A percentile compares a stretch with the other conserved stretches of the same genome.
phyloP scores from a whole-genome alignment of 2,113 vertebrate genomes.

The Psammodynastes pulverulentus region DNA sequence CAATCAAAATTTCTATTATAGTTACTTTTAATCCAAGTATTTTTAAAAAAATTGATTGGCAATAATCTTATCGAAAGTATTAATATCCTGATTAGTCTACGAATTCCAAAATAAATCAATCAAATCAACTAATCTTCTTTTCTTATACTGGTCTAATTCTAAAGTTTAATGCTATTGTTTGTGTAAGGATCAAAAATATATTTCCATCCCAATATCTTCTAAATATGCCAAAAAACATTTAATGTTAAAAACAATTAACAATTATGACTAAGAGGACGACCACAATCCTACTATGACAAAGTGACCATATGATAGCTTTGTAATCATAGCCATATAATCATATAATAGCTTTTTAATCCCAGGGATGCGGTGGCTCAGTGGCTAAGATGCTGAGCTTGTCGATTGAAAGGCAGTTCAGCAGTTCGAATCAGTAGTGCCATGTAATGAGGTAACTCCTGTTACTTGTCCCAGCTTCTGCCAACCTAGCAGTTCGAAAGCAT shows the following conservation, averaged over 20 bases:
- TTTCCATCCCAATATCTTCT: neutral
- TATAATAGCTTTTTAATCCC: too few species aligned
- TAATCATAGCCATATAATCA: neutral
- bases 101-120: neutral
- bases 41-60: neutral
- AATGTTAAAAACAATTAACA: neutral
- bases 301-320: neutral
- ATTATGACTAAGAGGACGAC: neutral
- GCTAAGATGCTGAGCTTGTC: too few species aligned
- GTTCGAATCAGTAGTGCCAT: too few species aligned
- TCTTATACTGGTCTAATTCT: neutral
- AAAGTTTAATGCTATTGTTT: neutral
- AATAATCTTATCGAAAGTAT: neutral
- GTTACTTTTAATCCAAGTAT: neutral
- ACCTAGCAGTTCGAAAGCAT: too few species aligned
- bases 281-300: neutral
- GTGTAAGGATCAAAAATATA: neutral
- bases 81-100: neutral
- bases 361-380: too few species aligned
- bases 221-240: neutral
- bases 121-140: neutral
- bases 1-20: neutral
- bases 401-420: too few species aligned
- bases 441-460: too few species aligned
- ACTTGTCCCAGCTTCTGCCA: too few species aligned